Percentiles rank a stretch among this genome's conserved stretches.
Conservation (phyloP, 2,113 vertebrate species). For the Chionomys nivalis region DNA sequence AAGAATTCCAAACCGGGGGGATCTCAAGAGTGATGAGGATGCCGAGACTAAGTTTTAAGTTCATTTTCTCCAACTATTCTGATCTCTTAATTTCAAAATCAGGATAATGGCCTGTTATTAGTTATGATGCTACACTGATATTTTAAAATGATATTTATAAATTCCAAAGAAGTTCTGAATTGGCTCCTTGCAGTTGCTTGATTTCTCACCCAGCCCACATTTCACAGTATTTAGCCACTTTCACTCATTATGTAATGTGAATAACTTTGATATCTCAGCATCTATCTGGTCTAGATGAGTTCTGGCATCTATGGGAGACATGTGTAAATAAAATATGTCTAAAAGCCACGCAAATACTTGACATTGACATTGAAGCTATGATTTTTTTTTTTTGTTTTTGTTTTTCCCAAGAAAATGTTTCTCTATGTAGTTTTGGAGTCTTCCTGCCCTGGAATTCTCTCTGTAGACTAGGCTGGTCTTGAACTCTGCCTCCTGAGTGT, state of each 20-base stretch:
- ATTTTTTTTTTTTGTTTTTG: too few relatives aligned
- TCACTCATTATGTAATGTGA: not conserved
- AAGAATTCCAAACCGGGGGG: not conserved
- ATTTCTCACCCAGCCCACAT: not conserved
- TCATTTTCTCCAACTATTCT: not conserved
- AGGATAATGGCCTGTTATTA: not conserved
- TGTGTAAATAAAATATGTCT: not conserved
- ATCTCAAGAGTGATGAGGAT: not conserved
- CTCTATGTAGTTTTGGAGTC: too few relatives aligned
- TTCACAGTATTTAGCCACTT: not conserved
- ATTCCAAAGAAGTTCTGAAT: not conserved
- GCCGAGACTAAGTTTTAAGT: not conserved
- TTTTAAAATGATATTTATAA: slow-evolving; percentile 21
- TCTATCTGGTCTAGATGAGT: not conserved
- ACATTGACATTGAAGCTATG: not conserved
- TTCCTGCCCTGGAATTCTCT: too few relatives aligned
- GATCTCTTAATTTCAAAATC: not conserved
- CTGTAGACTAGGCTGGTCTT: too few relatives aligned
- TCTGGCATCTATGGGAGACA: not conserved
- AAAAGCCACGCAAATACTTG: not conserved
- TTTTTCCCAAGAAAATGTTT: too few relatives aligned
- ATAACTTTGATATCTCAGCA: not conserved
- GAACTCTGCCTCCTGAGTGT: too few relatives aligned
- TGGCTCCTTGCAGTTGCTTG: not conserved
- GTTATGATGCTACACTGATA: not conserved